Base-by-base conservation (phyloP, 2,888 invertebrate genomes). In the Drosophila fungiperda region DNA sequence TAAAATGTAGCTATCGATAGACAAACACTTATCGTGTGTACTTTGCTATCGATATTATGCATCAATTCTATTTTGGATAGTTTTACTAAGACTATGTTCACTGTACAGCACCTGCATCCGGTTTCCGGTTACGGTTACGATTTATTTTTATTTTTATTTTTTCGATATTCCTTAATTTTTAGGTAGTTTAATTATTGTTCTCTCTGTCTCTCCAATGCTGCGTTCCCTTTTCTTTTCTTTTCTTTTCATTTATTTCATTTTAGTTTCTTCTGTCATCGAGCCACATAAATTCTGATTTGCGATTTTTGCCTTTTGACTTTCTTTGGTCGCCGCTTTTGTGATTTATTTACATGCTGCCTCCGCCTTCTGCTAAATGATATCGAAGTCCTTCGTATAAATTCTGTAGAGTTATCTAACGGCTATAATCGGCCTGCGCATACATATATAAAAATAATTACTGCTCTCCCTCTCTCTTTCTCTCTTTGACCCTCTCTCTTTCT, bases 341-440 rank as follows among this genome's bases (percentile, higher is more conserved):
- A 66, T 69, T 69, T 90, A 88, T 88, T 85, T 88, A 88, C 88
- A 88, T 76, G 80, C 76, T 82, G 64, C 63, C 52, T 68, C 3
- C 71, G 80, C 77, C 67, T 69, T 61, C 64, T 67, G 76, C 80
- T 85, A 87, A 75, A 78, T 90, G 87, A 68, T 68, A 86, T 81
- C 81, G 79, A 89, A 90, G 89, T 89, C 91, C 89, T 87, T 88
- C 77, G 87, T 87, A 89, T 88, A 87, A 87, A 87, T 87, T 87
- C 87, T 88, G 83, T 90, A 90, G 90, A 84, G 89, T 87, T 87
- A 79, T 88, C 79, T 89, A 87, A 78, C 71, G 80, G 68, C 55
- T 62, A 29, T 42, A 29, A 55, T 48, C 45, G 61, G 80, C 71
- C 62, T 54, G 36, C 49, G 33, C 68, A 42, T 61, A 57, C 42